Evolutionary conservation across 1,140 invertebrate genomes (phyloP).

Genomic region (Mercenaria mercenaria): DNA sequence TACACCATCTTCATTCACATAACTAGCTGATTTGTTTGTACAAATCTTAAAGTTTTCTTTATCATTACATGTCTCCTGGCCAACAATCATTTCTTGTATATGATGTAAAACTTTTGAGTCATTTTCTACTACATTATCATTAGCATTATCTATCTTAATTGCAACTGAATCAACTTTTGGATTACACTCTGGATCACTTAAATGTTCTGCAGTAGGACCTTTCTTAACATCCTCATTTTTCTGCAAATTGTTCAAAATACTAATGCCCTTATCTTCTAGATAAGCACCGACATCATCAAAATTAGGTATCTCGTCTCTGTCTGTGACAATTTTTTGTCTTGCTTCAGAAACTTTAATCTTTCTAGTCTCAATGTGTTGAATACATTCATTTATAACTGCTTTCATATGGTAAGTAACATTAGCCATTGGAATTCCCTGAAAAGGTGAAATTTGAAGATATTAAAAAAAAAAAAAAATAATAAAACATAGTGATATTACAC

Average conservation of each 20-base stretch:
- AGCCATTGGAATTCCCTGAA: conserved; percentile 9
- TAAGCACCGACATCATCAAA: too few species aligned
- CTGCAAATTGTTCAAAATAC: not conserved
- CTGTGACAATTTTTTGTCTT: not conserved
- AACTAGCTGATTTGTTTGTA: too few species aligned
- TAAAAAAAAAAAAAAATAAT: too few species aligned
- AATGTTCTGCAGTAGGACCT: too few species aligned
- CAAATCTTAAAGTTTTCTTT: not conserved
- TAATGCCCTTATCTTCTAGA: not conserved
- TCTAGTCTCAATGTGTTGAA: not conserved
- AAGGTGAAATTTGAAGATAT: too few species aligned
- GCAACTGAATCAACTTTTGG: too few species aligned
- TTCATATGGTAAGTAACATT: not conserved
- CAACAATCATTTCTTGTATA: not conserved
- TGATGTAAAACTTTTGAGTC: not conserved
- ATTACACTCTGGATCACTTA: too few species aligned
- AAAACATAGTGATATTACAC: too few species aligned
- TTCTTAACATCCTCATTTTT: not conserved
- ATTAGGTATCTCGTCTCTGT: too few species aligned
- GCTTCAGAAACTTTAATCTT: not conserved
- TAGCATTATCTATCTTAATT: not conserved
- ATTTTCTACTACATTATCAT: not conserved
- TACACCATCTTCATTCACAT: not conserved
- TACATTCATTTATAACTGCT: not conserved
- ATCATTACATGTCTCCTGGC: not conserved